Evolutionary conservation across 2,888 invertebrate genomes (phyloP).

Genomic region (Nemotelus nigrinus): DNA sequence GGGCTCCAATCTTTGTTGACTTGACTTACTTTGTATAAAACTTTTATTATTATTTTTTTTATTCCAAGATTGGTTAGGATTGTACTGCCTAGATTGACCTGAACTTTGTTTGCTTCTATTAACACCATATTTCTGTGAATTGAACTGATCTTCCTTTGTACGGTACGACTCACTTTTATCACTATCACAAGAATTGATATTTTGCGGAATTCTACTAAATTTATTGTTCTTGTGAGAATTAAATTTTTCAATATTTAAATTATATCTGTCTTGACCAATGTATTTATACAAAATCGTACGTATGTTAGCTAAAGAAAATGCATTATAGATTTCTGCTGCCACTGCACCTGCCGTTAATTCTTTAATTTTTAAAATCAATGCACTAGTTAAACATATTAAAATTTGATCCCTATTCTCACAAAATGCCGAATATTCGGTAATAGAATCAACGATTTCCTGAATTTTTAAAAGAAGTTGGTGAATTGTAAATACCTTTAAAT

Average conservation of each 20-base stretch:
- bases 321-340: no score
- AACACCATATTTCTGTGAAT: slow-evolving; percentile 7
- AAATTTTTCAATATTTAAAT: no score
- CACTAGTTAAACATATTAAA: no score
- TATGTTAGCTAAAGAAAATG: no score
- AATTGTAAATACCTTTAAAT: slow-evolving; percentile 22
- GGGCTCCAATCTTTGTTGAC: not conserved
- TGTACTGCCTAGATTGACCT: slow-evolving; percentile 16
- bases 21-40: not conserved
- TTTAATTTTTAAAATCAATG: no score
- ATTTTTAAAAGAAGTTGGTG: slow-evolving; percentile 3
- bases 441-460: not conserved
- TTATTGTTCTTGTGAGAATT: no score
- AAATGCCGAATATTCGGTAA: not conserved
- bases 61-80: slow-evolving; percentile 11
- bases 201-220: no score
- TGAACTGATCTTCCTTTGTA: slow-evolving; percentile 9
- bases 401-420: no score
- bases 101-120: slow-evolving; percentile 12
- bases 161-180: not conserved
- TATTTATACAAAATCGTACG: no score
- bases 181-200: no score
- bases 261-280: no score
- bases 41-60: slow-evolving; percentile 1
- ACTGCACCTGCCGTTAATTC: no score